A percentile compares a stretch with the other conserved stretches of the same genome.
Evolutionary conservation across 2,888 invertebrate species (phyloP).

Genomic region (Hipparchia semele): DNA sequence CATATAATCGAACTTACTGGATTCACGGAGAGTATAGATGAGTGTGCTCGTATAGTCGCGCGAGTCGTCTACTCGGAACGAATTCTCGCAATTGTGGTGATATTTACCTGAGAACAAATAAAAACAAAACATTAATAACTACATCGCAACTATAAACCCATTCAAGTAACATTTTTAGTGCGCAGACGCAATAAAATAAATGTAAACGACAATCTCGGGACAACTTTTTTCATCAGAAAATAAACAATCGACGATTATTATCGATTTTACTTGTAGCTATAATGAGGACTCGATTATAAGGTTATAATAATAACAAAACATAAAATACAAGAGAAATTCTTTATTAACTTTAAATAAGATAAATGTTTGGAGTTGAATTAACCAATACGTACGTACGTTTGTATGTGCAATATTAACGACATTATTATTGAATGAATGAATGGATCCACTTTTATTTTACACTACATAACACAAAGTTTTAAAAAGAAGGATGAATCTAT

Average conservation of each 20-base stretch:
- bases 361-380: slow-evolving; percentile 13
- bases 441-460: too few species aligned
- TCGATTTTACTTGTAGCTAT: slow-evolving; percentile 37
- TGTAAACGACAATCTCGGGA: slow-evolving; percentile 41
- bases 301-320: slow-evolving; percentile 24
- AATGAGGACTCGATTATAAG: slow-evolving; percentile 32
- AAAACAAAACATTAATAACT: slow-evolving; percentile 47
- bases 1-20: slow-evolving; percentile 16
- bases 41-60: slow-evolving; percentile 10
- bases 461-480: too few species aligned
- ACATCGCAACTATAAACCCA: slow-evolving; percentile 46
- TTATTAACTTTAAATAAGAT: slow-evolving; percentile 16
- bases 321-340: slow-evolving; percentile 23
- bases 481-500: too few species aligned
- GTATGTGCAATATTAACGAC: not conserved
- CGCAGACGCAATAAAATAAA: slow-evolving; percentile 44
- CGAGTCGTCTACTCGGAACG: slow-evolving; percentile 20
- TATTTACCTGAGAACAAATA: slow-evolving; percentile 56
- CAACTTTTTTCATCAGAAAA: slow-evolving; percentile 37
- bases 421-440: not conserved
- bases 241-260: slow-evolving; percentile 39
- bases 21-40: slow-evolving; percentile 7
- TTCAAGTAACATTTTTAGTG: slow-evolving; percentile 47
- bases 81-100: slow-evolving; percentile 27
- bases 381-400: not conserved